Base-by-base conservation (phyloP, 2,797 vertebrate species). In the Enteromius viviparus region DNA sequence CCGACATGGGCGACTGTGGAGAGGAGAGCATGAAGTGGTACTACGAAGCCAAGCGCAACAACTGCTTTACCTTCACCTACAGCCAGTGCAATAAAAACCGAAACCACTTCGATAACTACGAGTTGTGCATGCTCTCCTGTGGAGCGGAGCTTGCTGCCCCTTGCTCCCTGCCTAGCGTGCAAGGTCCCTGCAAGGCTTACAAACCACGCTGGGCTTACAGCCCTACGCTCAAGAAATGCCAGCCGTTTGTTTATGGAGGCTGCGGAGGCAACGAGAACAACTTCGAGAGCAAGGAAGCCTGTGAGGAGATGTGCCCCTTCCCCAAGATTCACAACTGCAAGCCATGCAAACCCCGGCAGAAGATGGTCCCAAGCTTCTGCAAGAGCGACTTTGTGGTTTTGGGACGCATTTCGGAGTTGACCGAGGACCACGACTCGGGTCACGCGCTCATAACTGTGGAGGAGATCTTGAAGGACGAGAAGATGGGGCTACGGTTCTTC, bases 401-500 rank as follows among this genome's bases (percentile, higher is more conserved):
- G 45, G 98, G 97, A 14, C 96, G 93, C 0, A 95, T 99, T 85
- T 96, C 94, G 0, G 97, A 99, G 91, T 90, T 99, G 90, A 97
- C 96, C 0, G 96, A 99, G 87, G 98, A 99, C 86, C 95, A 96
- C 1, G 97, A 99, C 87, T 95, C 96, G 0, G 97, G 97, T 19
- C 97, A 97, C 0, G 97, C 97, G 0, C 90, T 99, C 89, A 95
- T 99, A 87, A 97, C 93, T 0, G 96, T 99, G 89, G 97, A 99
- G 55, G 97, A 99, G 92, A 97, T 99, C 75, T 89, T 99, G n/a
- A 99, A 98, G 89, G 98, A 99, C 1, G 98, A 99, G 86, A 98
- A 99, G 92, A 99, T 99, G 98, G 98, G 98, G 51, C 95, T 99
- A 85, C 96, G 95, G 89, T 99, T 99, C 93, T 94, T 99, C 78